Conservation (phyloP, 2,888 invertebrate species). For the Mylabris sibirica region DNA sequence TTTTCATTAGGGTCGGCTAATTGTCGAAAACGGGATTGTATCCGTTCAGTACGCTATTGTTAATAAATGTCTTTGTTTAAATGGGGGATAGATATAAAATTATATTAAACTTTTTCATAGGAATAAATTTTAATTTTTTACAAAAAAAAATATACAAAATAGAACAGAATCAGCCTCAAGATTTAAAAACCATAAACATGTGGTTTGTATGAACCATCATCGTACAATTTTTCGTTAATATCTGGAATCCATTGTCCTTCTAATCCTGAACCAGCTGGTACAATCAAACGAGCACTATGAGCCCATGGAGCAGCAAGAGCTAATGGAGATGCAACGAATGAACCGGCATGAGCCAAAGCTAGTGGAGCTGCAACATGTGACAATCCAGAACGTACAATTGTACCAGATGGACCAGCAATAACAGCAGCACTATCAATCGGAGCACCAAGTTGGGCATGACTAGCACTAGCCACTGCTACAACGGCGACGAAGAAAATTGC, state of each 20-base stretch:
- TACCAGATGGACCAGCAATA: slow-evolving; percentile 32
- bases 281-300: slow-evolving; percentile 34
- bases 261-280: slow-evolving; percentile 36
- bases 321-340: slow-evolving; percentile 33
- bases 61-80: not conserved
- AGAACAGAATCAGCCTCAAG: slow-evolving; percentile 19
- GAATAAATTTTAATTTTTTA: not conserved
- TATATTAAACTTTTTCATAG: too few relatives aligned
- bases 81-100: too few relatives aligned
- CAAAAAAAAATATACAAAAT: not conserved
- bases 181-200: slow-evolving; percentile 36
- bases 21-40: not conserved
- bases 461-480: slow-evolving; percentile 27
- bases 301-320: slow-evolving; percentile 30
- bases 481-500: slow-evolving; percentile 25
- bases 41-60: not conserved
- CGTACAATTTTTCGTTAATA: slow-evolving; percentile 48
- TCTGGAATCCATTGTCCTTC: slow-evolving; percentile 52
- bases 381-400: slow-evolving; percentile 26
- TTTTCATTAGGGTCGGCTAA: slow-evolving; percentile 4
- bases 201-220: slow-evolving; percentile 53
- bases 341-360: slow-evolving; percentile 23
- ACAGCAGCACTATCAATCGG: slow-evolving; percentile 35
- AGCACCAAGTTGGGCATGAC: slow-evolving; percentile 22
- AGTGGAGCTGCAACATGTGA: slow-evolving; percentile 40